A percentile compares a stretch with the other conserved stretches of the same genome.
phyloP scores from a whole-genome alignment of 2,888 invertebrate species.

The Brachypterus glaber region DNA sequence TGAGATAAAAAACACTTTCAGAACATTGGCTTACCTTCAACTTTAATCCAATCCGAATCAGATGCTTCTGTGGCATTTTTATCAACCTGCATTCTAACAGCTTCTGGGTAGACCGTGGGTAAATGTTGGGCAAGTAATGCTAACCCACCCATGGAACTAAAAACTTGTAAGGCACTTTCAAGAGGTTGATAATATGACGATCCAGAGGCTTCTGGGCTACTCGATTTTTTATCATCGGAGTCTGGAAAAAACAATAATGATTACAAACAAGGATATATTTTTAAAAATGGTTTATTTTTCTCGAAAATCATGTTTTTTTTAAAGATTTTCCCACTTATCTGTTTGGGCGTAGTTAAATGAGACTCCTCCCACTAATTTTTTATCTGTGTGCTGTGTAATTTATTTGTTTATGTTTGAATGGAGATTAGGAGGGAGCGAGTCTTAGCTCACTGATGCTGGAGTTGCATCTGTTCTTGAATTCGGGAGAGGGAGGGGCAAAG shows the following conservation, averaged over 20 bases:
- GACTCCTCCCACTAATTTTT: too few relatives aligned
- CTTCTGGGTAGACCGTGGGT: conserved; percentile 79
- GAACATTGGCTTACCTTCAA: conserved; percentile 36
- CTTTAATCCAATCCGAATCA: conserved; percentile 42
- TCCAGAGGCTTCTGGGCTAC: conserved; percentile 2
- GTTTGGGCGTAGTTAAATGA: too few relatives aligned
- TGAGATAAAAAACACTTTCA: conserved; percentile 1
- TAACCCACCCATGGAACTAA: conserved; percentile 80
- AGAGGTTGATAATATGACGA: conserved; percentile 29
- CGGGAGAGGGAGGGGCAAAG: too few relatives aligned
- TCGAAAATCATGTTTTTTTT: too few relatives aligned
- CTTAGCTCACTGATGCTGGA: too few relatives aligned
- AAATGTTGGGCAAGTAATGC: conserved; percentile 81
- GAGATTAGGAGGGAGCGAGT: too few relatives aligned
- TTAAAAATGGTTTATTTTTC: too few relatives aligned
- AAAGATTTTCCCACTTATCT: too few relatives aligned
- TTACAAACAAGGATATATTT: too few relatives aligned
- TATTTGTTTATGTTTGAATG: too few relatives aligned
- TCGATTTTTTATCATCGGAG: conserved; percentile 14
- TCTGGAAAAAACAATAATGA: conserved; percentile 4
- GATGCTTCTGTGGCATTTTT: conserved; percentile 44
- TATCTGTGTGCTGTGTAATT: too few relatives aligned
- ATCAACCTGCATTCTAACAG: conserved; percentile 40
- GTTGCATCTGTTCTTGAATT: too few relatives aligned
- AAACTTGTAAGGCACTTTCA: conserved; percentile 65